Conservation (phyloP, 2,888 invertebrate species). For the Dexiosoma caninum region DNA sequence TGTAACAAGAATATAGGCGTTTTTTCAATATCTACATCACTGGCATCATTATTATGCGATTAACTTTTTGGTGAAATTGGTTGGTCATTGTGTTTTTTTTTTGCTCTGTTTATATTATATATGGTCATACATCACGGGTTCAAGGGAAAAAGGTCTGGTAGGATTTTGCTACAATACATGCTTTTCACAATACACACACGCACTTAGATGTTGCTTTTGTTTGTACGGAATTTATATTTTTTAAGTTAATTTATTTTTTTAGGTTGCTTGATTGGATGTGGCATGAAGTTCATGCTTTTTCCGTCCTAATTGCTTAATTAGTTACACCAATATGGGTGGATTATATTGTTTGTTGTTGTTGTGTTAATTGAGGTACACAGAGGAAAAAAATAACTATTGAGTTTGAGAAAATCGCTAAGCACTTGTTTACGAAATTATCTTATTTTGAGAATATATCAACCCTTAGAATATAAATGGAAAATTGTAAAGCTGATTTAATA, state of each 20-base stretch:
- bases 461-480: neutral
- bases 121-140: slow-evolving; percentile 27
- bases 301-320: slow-evolving; percentile 53
- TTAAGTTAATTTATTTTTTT: slow-evolving; percentile 24
- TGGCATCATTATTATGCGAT: slow-evolving; percentile 23
- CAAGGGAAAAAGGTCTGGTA: neutral
- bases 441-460: neutral
- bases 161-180: neutral
- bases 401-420: neutral
- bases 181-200: neutral
- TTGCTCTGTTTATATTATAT: neutral
- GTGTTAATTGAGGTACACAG: neutral
- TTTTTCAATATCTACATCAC: slow-evolving; percentile 20
- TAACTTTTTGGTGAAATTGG: slow-evolving; percentile 17
- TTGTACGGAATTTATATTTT: neutral
- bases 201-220: neutral
- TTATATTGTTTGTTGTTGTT: neutral
- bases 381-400: neutral
- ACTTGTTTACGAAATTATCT: too few relatives aligned
- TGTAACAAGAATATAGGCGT: slow-evolving; percentile 51
- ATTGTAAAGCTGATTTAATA: neutral
- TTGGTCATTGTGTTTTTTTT: slow-evolving; percentile 25
- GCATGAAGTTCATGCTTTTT: slow-evolving; percentile 24
- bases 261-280: neutral
- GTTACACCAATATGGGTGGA: slow-evolving; percentile 31